Evolutionary conservation across 2,113 vertebrate species (phyloP).

Genomic region (Tapirus terrestris): DNA sequence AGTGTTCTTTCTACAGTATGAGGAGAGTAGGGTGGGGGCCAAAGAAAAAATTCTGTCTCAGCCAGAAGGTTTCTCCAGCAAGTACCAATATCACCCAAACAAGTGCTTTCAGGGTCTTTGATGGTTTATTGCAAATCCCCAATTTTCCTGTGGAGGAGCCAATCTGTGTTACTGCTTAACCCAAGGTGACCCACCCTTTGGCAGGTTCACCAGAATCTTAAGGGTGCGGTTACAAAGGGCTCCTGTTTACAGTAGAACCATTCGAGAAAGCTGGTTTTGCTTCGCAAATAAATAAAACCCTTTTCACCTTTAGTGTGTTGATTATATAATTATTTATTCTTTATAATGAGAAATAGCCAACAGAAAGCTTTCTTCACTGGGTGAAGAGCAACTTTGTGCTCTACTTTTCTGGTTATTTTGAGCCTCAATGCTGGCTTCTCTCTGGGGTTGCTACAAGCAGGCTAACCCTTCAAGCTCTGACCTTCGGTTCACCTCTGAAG

Average conservation of each 20-base stretch:
- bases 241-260: conserved; percentile 57
- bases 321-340: conserved; percentile 62
- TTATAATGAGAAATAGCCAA: conserved; percentile 50
- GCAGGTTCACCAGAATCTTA: conserved; percentile 39
- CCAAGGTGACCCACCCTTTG: conserved; percentile 58
- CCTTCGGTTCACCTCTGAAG: not conserved
- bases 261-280: conserved; percentile 50
- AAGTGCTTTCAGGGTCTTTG: conserved; percentile 33
- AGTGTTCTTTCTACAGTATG: not conserved
- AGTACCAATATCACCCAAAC: not conserved
- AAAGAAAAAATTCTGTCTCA: not conserved
- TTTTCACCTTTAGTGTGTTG: not conserved
- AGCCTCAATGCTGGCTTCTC: not conserved
- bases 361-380: conserved; percentile 24
- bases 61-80: not conserved
- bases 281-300: conserved; percentile 59
- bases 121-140: conserved; percentile 52
- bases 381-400: conserved; percentile 20
- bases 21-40: not conserved
- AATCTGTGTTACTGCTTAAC: not conserved
- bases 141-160: conserved; percentile 42
- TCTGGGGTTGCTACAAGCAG: not conserved
- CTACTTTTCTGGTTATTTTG: conserved; percentile 32
- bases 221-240: conserved; percentile 37
- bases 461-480: not conserved